These are phyloP conservation scores for Andricus curvator DNA, from an alignment of 2,888 invertebrate species.

Conservation along the genomic window DNA sequence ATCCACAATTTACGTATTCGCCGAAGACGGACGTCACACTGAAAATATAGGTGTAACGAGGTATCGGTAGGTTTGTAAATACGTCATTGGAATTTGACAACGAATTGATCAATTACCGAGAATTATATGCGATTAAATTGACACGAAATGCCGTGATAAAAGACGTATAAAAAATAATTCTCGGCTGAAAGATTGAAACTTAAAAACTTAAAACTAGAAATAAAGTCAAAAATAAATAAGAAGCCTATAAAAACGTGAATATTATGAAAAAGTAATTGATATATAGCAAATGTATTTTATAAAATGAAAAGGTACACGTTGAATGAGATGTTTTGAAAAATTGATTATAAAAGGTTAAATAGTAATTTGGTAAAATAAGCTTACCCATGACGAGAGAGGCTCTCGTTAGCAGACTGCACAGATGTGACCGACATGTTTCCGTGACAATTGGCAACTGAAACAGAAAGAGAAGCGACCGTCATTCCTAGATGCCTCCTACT, in stretches of 20 bases:
- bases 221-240: not conserved
- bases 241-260: not conserved
- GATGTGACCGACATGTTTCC: constrained; percentile 74
- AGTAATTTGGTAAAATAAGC: constrained; percentile 44
- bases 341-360: not conserved
- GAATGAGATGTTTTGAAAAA: not conserved
- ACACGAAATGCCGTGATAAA: not conserved
- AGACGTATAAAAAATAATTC: not conserved
- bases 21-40: not conserved
- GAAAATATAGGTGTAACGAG: not conserved
- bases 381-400: constrained; percentile 74
- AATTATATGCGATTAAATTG: not conserved
- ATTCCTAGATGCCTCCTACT: constrained; percentile 22
- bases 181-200: not conserved
- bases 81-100: too few relatives aligned
- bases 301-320: not conserved
- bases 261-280: not conserved
- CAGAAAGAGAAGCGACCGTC: constrained; percentile 49
- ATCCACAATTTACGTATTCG: not conserved
- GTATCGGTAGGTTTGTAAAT: too few relatives aligned
- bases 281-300: too few relatives aligned
- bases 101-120: too few relatives aligned
- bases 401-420: constrained; percentile 70
- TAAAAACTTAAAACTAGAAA: too few relatives aligned
- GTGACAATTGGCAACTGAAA: constrained; percentile 67